Evolutionary conservation across 1,140 invertebrate species (phyloP).

Genomic region (Aphidius ervi): DNA sequence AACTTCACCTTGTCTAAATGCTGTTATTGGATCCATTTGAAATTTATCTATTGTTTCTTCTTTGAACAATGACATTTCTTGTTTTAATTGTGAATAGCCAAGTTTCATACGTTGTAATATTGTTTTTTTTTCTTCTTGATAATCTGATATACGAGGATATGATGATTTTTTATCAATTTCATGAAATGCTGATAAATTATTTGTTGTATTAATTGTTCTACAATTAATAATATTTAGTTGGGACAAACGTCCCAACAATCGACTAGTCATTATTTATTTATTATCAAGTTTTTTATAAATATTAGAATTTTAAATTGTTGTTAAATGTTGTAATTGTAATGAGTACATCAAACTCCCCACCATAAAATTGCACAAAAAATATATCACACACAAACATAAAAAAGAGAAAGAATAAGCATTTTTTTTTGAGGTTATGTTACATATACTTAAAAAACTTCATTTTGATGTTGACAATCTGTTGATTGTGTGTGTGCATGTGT

Average conservation of each 20-base stretch:
- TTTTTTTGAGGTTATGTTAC: too few species aligned
- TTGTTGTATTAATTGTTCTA: constrained; percentile 23
- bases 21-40: constrained; percentile 57
- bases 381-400: too few species aligned
- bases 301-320: too few species aligned
- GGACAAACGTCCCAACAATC: background rate
- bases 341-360: too few species aligned
- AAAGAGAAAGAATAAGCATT: too few species aligned
- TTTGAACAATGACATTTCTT: constrained; percentile 63
- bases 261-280: background rate
- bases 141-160: constrained; percentile 45
- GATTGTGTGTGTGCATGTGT: too few species aligned
- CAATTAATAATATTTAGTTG: background rate
- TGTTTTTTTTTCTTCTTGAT: constrained; percentile 18
- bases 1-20: constrained; percentile 61
- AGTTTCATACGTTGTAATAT: constrained; percentile 52
- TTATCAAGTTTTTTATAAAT: too few species aligned
- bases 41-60: constrained; percentile 67
- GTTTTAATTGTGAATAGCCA: constrained; percentile 62
- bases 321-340: too few species aligned
- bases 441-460: too few species aligned
- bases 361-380: too few species aligned
- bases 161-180: constrained; percentile 63
- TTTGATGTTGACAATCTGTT: too few species aligned
- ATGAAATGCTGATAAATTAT: constrained; percentile 49